Percentiles rank a stretch among this genome's conserved stretches.
phyloP scores from a whole-genome alignment of 2,888 invertebrate species.

The Mesorhabditis belari region DNA sequence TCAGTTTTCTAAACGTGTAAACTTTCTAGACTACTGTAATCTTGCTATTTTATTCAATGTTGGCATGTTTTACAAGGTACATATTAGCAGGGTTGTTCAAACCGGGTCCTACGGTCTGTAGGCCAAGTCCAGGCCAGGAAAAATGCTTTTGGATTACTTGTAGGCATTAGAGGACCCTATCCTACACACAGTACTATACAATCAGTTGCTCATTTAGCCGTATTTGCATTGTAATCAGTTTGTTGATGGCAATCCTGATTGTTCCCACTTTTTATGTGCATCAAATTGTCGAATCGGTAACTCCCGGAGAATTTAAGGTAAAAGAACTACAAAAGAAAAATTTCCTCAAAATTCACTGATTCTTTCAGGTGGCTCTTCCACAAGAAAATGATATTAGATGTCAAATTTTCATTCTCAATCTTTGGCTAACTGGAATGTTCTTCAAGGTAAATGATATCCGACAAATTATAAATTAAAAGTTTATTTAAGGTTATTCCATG shows the following conservation, averaged over 20 bases:
- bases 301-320: not conserved
- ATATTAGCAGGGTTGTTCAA: no score
- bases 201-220: slow-evolving; percentile 37
- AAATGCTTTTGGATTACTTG: no score
- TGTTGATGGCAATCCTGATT: slow-evolving; percentile 25
- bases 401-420: slow-evolving; percentile 32
- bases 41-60: no score
- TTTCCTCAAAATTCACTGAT: not conserved
- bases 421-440: slow-evolving; percentile 39
- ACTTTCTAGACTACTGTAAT: no score
- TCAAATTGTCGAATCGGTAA: slow-evolving; percentile 19
- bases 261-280: slow-evolving; percentile 40
- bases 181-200: no score
- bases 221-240: slow-evolving; percentile 23
- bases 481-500: slow-evolving; percentile 33
- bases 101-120: no score
- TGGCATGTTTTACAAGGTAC: no score
- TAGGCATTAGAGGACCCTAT: no score
- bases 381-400: slow-evolving; percentile 23
- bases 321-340: not conserved
- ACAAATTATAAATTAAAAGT: not conserved
- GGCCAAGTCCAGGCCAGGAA: no score
- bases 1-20: no score
- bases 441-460: slow-evolving; percentile 26
- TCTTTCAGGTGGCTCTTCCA: slow-evolving; percentile 21